Evolutionary conservation across 1,140 invertebrate genomes (phyloP), one percentile per base, ranked within the genome.

Genomic region (Leptinotarsa defecta): DNA sequence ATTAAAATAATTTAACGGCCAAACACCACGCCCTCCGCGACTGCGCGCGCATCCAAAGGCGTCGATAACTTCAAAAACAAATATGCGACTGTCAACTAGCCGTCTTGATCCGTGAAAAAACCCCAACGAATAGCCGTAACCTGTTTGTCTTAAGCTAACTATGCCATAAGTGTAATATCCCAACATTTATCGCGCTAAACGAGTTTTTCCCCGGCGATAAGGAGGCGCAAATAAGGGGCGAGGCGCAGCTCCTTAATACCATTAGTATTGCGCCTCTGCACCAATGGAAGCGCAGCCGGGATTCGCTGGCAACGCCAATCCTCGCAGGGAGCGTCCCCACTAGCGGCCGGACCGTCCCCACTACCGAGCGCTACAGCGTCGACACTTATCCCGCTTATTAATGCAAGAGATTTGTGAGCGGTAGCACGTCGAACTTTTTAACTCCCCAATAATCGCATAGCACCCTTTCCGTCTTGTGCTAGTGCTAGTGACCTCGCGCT

Each of bases 121-220:
- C 76, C 72, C 74, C 34, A 73, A 79, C 76, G 77, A 76, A 76
- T 78, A 76, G 71, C 74, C 74, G 68, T 78, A 80, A 82, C 81
- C 80, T 81, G 80, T 82, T 81, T 82, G 80, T 83, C 80, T 83
- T 79, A 78, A 77, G 77, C 78, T 76, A 79, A 80, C 78, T 78
- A 79, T 79, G 73, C 78, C 81, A 78, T 83, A 82, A 83, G 81
- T 79, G 80, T 81, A 81, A 82, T 83, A 82, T 80, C 78, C 77
- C 63, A 71, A 71, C 79, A 76, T 82, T 82, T 83, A 81, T 81
- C 74, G 74, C 67, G 74, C 76, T 83, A 79, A 80, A 81, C 79
- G 74, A 69, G 79, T 81, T 81, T 79, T 79, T 78, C 76, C 68
- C 49, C 22, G 15, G 17, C n/a, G 52, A 74, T 24, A 62, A 62